Conservation (phyloP, 1,140 invertebrate species). For the Manduca sexta region DNA sequence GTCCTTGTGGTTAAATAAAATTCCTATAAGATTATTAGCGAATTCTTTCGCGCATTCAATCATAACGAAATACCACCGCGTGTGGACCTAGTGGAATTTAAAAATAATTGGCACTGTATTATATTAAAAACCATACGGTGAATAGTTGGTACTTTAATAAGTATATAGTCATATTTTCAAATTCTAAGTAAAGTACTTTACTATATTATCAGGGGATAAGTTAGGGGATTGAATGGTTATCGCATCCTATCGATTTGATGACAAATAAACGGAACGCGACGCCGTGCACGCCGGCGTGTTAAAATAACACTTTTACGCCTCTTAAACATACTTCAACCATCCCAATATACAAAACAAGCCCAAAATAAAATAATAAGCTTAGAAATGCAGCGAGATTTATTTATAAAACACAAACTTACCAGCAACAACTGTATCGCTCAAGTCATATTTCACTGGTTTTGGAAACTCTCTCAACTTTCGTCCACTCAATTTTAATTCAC, state of each 20-base stretch:
- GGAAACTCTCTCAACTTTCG: constrained; percentile 94
- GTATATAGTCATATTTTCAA: no score
- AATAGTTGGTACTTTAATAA: no score
- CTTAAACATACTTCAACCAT: constrained; percentile 10
- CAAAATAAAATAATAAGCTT: constrained; percentile 42
- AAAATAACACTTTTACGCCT: constrained; percentile 16
- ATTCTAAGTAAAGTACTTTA: constrained; percentile 8
- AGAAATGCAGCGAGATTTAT: constrained; percentile 55
- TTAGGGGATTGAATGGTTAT: no score
- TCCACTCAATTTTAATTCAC: constrained; percentile 90
- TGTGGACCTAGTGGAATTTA: no score
- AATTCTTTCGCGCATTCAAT: no score
- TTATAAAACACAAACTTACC: constrained; percentile 78
- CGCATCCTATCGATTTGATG: constrained; percentile 24
- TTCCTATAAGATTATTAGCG: no score
- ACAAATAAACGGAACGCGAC: constrained; percentile 19
- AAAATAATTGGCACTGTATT: no score
- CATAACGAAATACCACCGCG: no score
- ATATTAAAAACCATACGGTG: no score
- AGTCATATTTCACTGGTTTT: constrained; percentile 87
- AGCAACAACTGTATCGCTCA: constrained; percentile 90
- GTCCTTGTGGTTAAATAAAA: no score
- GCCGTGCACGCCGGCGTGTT: constrained; percentile 19
- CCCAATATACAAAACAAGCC: constrained; percentile 29
- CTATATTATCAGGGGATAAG: no score